Conservation (phyloP, 2,797 vertebrate genomes). For the Atherinosoma microstoma region DNA sequence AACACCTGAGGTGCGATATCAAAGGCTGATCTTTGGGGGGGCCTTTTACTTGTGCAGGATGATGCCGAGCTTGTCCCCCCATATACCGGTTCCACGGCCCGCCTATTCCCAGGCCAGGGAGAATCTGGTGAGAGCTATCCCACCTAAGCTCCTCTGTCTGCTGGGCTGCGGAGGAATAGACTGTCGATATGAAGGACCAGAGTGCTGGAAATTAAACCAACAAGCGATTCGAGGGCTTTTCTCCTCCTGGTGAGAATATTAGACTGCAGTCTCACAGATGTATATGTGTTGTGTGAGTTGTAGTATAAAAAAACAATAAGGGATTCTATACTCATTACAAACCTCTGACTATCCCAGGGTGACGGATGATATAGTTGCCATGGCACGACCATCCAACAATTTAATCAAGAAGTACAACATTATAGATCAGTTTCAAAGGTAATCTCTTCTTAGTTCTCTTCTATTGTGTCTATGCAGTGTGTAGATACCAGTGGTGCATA, state of each 20-base stretch:
- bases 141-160: conserved; percentile 85
- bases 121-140: conserved; percentile 84
- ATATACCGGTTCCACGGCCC: conserved; percentile 79
- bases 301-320: neutral
- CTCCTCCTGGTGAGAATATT: conserved; percentile 84
- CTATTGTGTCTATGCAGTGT: neutral
- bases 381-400: conserved; percentile 83
- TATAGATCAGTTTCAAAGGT: conserved; percentile 86
- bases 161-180: conserved; percentile 85
- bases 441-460: conserved; percentile 28
- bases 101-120: conserved; percentile 87
- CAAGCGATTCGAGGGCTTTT: conserved; percentile 86
- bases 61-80: conserved; percentile 67
- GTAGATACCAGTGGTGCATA: neutral
- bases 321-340: conserved; percentile 8
- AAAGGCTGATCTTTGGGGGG: conserved; percentile 11
- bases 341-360: conserved; percentile 74
- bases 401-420: conserved; percentile 85
- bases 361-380: conserved; percentile 87
- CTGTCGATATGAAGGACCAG: conserved; percentile 87
- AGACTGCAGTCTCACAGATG: neutral
- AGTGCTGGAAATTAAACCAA: conserved; percentile 82
- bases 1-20: neutral
- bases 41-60: conserved; percentile 41
- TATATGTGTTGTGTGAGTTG: neutral